These are phyloP conservation scores for Cotesia congregata DNA, from an alignment of 2,888 invertebrate genomes.

Conservation along the genomic window DNA sequence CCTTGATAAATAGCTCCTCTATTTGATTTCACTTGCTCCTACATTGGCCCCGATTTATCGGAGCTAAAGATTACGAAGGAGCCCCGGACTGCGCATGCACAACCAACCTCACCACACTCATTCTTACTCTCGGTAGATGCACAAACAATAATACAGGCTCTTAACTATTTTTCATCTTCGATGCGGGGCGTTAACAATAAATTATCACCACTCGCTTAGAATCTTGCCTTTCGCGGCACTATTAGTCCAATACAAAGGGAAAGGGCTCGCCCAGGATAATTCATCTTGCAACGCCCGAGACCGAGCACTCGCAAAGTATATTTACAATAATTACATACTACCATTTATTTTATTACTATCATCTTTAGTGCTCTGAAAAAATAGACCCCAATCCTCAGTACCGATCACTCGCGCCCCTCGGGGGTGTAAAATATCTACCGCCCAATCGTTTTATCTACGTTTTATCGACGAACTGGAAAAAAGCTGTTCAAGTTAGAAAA, in stretches of 20 bases:
- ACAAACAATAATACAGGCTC: background rate
- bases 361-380: background rate
- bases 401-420: background rate
- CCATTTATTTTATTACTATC: slow-evolving; percentile 3
- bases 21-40: slow-evolving; percentile 5
- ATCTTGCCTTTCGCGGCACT: slow-evolving; percentile 50
- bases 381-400: background rate
- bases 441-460: background rate
- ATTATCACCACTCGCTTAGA: slow-evolving; percentile 49
- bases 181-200: slow-evolving; percentile 46
- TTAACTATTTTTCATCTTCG: slow-evolving; percentile 16
- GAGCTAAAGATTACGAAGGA: background rate
- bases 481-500: too few relatives aligned
- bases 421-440: slow-evolving; percentile 2
- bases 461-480: background rate
- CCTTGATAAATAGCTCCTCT: slow-evolving; percentile 11
- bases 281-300: slow-evolving; percentile 39
- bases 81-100: slow-evolving; percentile 3
- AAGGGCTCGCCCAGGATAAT: slow-evolving; percentile 52
- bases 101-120: background rate
- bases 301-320: slow-evolving; percentile 44
- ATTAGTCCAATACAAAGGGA: slow-evolving; percentile 57
- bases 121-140: background rate
- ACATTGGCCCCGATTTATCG: slow-evolving; percentile 2
- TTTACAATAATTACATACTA: slow-evolving; percentile 55